Evolutionary conservation across 2,888 invertebrate species (phyloP).

Genomic region (Salpingus planirostris): DNA sequence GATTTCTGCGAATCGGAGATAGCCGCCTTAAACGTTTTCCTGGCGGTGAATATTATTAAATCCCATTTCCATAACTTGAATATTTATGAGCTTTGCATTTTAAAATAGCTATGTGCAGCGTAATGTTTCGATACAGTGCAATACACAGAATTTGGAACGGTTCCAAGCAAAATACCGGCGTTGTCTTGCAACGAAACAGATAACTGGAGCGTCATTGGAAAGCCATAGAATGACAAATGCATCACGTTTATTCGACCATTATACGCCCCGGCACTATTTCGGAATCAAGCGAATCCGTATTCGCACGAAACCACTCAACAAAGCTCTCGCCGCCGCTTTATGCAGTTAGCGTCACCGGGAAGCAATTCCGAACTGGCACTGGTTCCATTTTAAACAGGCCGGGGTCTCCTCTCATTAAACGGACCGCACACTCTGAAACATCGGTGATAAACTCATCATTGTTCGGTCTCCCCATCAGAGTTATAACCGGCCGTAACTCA

Average conservation of each 20-base stretch:
- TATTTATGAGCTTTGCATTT: slow-evolving; percentile 24
- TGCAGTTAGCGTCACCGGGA: no score
- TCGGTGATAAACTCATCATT: no score
- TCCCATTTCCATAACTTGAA: slow-evolving; percentile 24
- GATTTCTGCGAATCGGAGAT: no score
- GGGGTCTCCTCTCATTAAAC: no score
- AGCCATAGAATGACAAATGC: slow-evolving; percentile 32
- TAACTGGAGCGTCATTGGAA: slow-evolving; percentile 28
- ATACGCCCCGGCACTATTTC: slow-evolving; percentile 13
- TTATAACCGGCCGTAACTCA: no score
- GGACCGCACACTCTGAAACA: no score
- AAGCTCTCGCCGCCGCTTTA: no score
- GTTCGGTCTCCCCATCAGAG: no score
- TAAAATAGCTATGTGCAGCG: slow-evolving; percentile 24
- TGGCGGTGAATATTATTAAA: slow-evolving; percentile 21
- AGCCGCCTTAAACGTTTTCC: background rate
- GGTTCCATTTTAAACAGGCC: no score
- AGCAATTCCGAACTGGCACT: no score
- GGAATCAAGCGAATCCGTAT: slow-evolving; percentile 1
- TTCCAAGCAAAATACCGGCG: slow-evolving; percentile 28
- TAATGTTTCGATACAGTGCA: slow-evolving; percentile 24
- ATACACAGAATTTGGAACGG: slow-evolving; percentile 30
- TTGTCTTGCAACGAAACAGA: slow-evolving; percentile 24
- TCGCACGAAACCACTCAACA: no score
- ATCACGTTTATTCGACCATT: slow-evolving; percentile 30